Conservation (phyloP, 2,113 vertebrate genomes). For the Atractosteus spatula region DNA sequence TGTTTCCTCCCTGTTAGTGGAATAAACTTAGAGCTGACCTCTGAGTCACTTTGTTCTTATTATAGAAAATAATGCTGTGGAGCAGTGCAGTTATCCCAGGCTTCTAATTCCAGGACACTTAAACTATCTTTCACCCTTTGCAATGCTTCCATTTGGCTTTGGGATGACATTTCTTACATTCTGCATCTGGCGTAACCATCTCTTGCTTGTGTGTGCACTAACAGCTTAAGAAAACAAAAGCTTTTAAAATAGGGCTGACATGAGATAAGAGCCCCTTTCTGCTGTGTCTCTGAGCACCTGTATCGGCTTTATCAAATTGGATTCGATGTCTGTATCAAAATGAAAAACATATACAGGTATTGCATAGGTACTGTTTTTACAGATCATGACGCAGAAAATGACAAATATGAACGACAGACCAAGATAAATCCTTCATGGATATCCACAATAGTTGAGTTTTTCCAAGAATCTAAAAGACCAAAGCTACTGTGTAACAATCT, state of each 20-base stretch:
- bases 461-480: no score
- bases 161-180: slow-evolving; percentile 15
- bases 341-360: no score
- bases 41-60: slow-evolving; percentile 36
- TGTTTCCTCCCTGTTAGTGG: slow-evolving; percentile 15
- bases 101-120: slow-evolving; percentile 20
- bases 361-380: no score
- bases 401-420: no score
- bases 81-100: slow-evolving; percentile 14
- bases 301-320: no score
- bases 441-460: no score
- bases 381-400: no score
- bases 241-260: not conserved
- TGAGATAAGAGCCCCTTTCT: not conserved
- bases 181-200: slow-evolving; percentile 17
- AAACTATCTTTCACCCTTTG: slow-evolving; percentile 22
- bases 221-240: slow-evolving; percentile 7
- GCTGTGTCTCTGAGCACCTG: no score
- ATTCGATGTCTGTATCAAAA: no score
- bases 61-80: slow-evolving; percentile 23
- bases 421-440: no score
- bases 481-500: no score
- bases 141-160: slow-evolving; percentile 11
- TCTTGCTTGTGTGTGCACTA: not conserved
- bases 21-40: slow-evolving; percentile 19